Conservation (phyloP, 2,888 invertebrate genomes). For the Clepsis dumicolana region DNA sequence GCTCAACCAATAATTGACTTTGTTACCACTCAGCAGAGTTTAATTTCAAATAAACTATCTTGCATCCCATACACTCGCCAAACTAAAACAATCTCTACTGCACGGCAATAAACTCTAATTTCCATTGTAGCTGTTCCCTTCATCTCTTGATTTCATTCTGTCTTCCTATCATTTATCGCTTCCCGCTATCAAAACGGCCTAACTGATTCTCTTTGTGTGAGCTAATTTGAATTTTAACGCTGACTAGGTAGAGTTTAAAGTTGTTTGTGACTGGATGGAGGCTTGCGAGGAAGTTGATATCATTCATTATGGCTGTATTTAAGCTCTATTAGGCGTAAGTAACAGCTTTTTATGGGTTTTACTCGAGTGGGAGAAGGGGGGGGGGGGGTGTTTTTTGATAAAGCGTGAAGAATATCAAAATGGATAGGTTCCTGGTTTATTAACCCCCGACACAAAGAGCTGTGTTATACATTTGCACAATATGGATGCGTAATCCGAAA, state of each 20-base stretch:
- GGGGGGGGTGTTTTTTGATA: neutral
- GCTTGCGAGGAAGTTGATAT: conserved; percentile 50
- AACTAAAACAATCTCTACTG: conserved; percentile 51
- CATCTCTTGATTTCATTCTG: conserved; percentile 73
- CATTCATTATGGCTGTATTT: conserved; percentile 70
- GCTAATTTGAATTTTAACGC: conserved; percentile 49
- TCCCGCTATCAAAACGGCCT: conserved; percentile 52
- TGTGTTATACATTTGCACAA: no score
- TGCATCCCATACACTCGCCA: conserved; percentile 42
- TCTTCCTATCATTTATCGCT: conserved; percentile 71
- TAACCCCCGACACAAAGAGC: no score
- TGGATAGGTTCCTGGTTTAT: no score
- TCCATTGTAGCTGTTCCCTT: conserved; percentile 56
- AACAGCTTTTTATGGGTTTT: conserved; percentile 53
- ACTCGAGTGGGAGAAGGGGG: neutral
- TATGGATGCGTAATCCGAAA: no score
- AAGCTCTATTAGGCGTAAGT: conserved; percentile 65
- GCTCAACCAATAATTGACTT: conserved; percentile 56
- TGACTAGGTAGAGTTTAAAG: conserved; percentile 46
- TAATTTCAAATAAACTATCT: conserved; percentile 48
- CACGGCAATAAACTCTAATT: conserved; percentile 58
- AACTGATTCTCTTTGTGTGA: conserved; percentile 44
- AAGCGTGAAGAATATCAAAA: neutral
- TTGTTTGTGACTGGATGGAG: conserved; percentile 45
- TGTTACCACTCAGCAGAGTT: conserved; percentile 52